These are phyloP conservation scores for Poecile atricapillus DNA, from an alignment of 2,113 vertebrate species.

Conservation along the genomic window DNA sequence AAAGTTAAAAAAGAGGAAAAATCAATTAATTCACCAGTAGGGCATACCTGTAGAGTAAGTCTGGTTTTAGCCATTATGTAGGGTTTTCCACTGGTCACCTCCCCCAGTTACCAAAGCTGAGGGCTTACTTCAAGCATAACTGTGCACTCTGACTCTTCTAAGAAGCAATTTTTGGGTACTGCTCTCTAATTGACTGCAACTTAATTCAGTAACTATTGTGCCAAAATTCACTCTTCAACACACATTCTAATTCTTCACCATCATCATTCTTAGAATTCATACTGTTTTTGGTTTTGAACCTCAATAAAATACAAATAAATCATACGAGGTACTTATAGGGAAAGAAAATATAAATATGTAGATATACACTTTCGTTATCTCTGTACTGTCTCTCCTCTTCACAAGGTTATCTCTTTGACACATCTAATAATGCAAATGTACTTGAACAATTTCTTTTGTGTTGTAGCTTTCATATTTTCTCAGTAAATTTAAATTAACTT, in stretches of 20 bases:
- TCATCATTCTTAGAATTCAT: background rate
- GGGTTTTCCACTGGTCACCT: background rate
- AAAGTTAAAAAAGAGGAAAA: background rate
- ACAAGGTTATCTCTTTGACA: background rate
- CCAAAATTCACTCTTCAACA: background rate
- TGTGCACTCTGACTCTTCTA: background rate
- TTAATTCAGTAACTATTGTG: background rate
- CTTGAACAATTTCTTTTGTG: background rate
- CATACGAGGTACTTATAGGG: fast-evolving
- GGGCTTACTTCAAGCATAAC: background rate
- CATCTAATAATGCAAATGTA: background rate
- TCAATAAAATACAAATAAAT: background rate
- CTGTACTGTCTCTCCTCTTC: background rate
- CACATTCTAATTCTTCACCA: background rate
- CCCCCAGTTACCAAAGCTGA: background rate
- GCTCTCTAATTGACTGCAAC: background rate
- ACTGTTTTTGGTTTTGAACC: background rate
- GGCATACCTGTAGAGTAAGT: background rate
- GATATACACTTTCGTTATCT: background rate
- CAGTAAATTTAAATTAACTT: background rate
- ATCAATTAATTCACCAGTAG: background rate
- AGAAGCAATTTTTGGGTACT: background rate
- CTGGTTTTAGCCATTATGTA: background rate
- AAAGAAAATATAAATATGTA: background rate
- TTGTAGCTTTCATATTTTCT: background rate